Evolutionary conservation across 2,888 invertebrate species (phyloP).

Genomic region (Thera obeliscata): DNA sequence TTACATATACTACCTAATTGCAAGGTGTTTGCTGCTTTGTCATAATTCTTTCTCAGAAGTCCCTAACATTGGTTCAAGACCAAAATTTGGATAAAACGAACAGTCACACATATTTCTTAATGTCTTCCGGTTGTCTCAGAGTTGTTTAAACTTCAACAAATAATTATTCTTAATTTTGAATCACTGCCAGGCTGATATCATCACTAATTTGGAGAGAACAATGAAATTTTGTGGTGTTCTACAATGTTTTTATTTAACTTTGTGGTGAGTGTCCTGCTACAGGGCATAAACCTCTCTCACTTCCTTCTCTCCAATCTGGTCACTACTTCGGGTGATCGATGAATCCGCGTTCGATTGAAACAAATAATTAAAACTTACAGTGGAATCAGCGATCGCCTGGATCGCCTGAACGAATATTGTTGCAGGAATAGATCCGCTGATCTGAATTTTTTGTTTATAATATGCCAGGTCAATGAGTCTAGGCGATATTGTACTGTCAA

Average conservation of each 20-base stretch:
- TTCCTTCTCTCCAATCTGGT: no score
- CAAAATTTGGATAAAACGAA: slow-evolving; percentile 41
- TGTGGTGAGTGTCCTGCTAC: no score
- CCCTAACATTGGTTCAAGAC: slow-evolving; percentile 38
- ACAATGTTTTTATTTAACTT: background rate
- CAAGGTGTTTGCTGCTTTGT: slow-evolving; percentile 8
- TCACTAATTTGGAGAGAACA: slow-evolving; percentile 58
- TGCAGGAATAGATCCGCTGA: no score
- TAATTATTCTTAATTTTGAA: slow-evolving; percentile 59
- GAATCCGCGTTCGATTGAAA: no score
- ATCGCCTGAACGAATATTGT: no score
- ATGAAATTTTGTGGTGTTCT: slow-evolving; percentile 39
- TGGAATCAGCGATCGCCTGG: no score
- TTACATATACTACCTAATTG: background rate
- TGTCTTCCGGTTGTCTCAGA: slow-evolving; percentile 50
- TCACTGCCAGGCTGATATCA: slow-evolving; percentile 68
- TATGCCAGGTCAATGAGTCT: no score
- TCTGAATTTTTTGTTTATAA: no score
- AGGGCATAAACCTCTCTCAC: no score
- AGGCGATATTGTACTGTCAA: no score
- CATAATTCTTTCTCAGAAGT: slow-evolving; percentile 38
- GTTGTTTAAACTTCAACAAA: slow-evolving; percentile 46
- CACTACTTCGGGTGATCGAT: no score
- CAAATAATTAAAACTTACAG: no score
- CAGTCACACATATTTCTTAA: slow-evolving; percentile 39